Base-by-base conservation (phyloP, 2,797 vertebrate genomes). In the Rhinichthys osculus region DNA sequence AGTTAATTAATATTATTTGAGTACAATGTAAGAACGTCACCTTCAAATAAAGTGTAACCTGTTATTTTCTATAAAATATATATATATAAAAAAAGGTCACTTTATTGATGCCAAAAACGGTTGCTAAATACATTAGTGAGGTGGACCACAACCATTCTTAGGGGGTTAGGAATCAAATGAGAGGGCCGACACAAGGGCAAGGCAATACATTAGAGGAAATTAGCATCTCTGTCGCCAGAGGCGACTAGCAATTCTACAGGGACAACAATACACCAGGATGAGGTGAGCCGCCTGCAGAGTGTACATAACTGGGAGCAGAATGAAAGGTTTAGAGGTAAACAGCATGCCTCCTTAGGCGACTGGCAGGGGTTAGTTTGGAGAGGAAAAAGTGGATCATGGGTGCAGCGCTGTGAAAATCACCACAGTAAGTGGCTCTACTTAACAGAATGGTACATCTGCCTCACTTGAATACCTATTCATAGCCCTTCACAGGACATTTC, bases 241-340 rank as follows among this genome's bases (percentile, higher is more conserved):
- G 30, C 23, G 47, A 42, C 38, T 59, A 16, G 5, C 4, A 10
- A 77, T 35, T 76, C 52, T 33, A 81, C 23, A 17, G 59, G n/a
- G 11, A 40, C 78, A 87, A 89, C 88, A 86, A 87, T 81, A 38
- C 52, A 83, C 5, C 13, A 80, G 44, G 33, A 42, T 54, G 47
- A 38, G 70, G 83, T 62, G 47, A 80, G 57, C 42, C 4, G 9
- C 67, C 67, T 72, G 67, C 13, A 1, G 66, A 64, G 57, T 67
- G 66, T 14, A 35, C 64, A 59, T 72, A 52, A 76, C 57, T 71
- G 57, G 44, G 7, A 76, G 78, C 66, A 42, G 54, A 66, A 27
- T 73, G 66, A 77, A 81, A 59, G 64, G 38, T 78, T 67, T 16
- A 5, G 19, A 67, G 14, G 35, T 85, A 52, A 85, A 86, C 47